These are phyloP conservation scores for Lophotriccus pileatus DNA, from an alignment of 2,797 vertebrate genomes.

Conservation along the genomic window DNA sequence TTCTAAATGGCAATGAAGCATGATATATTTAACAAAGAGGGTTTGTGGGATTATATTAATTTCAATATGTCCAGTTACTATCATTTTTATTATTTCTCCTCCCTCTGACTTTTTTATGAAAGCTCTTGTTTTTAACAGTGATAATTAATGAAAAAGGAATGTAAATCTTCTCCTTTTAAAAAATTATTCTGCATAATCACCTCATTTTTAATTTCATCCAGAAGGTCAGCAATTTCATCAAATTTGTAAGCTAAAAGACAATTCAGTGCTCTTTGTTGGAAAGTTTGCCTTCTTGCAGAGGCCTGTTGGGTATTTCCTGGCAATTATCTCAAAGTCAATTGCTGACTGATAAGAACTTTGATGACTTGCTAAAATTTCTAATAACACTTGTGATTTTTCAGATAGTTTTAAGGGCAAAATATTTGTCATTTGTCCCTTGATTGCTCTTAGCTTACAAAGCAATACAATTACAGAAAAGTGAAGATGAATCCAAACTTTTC, in stretches of 20 bases:
- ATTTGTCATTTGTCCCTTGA: not conserved
- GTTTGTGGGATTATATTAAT: not conserved
- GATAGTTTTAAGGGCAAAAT: not conserved
- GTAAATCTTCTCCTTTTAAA: not conserved
- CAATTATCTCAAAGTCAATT: not conserved
- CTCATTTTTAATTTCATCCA: not conserved
- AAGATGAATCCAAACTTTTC: not conserved
- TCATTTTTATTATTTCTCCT: not conserved
- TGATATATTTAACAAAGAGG: not conserved
- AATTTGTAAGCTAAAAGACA: not conserved
- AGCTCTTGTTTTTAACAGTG: not conserved
- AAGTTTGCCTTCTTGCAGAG: not conserved
- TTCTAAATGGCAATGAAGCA: not conserved
- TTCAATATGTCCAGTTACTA: not conserved
- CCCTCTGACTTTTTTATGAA: not conserved
- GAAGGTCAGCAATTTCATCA: not conserved
- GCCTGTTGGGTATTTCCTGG: not conserved
- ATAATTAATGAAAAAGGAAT: conserved; percentile 10
- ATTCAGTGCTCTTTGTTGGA: not conserved
- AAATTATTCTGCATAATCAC: not conserved
- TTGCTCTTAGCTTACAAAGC: not conserved
- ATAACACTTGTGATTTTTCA: not conserved
- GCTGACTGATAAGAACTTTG: not conserved
- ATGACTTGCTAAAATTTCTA: not conserved
- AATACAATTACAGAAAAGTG: not conserved